Evolutionary conservation across 64 coral and sea anemone genomes (phyloP).

Genomic region (Actinia tenebrosa): DNA sequence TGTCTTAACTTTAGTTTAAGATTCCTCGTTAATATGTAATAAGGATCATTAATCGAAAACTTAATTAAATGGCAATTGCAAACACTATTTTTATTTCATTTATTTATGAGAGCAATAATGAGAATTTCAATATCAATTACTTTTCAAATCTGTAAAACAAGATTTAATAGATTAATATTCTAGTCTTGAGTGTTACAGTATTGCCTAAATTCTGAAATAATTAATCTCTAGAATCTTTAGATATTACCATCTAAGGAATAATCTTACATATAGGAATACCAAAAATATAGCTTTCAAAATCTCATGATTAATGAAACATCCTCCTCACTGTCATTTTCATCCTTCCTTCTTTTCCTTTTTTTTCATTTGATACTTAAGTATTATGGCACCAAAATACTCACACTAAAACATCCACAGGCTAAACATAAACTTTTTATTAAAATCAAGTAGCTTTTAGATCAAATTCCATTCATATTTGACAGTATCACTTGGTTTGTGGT

Average conservation of each 20-base stretch:
- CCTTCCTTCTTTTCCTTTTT: neutral
- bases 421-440: neutral
- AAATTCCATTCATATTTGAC: neutral
- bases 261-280: neutral
- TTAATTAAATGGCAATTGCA: neutral
- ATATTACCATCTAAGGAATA: neutral
- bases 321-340: neutral
- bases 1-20: too few relatives aligned
- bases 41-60: neutral
- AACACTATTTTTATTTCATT: neutral
- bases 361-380: neutral
- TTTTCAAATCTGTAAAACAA: too few relatives aligned
- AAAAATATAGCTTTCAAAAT: neutral
- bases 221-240: neutral
- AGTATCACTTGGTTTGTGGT: neutral
- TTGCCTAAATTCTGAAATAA: too few relatives aligned
- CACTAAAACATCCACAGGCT: neutral
- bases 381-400: neutral
- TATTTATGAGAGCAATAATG: neutral
- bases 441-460: neutral
- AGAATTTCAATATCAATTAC: neutral
- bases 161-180: too few relatives aligned
- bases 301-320: neutral
- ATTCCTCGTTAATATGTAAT: neutral
- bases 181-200: too few relatives aligned